These are phyloP conservation scores for Hydrotaea diabolus DNA, from an alignment of 2,888 invertebrate genomes.

Conservation along the genomic window DNA sequence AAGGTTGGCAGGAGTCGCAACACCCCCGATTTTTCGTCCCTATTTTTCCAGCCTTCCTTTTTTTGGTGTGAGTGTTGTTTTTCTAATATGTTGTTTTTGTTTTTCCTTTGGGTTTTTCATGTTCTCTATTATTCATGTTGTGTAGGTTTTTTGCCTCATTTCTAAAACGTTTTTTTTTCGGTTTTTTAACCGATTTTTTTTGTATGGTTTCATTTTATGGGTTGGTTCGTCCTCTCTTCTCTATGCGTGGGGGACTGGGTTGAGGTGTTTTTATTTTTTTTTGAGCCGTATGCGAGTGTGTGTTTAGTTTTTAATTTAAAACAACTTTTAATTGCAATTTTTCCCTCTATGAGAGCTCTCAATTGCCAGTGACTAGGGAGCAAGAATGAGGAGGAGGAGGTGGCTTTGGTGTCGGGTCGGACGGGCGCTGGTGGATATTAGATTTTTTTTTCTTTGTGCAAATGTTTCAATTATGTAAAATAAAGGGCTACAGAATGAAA, in stretches of 20 bases:
- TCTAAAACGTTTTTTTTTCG: conserved; percentile 63
- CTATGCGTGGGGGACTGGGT: too few species aligned
- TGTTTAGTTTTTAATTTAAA: conserved; percentile 67
- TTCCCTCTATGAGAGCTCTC: conserved; percentile 70
- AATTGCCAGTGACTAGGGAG: conserved; percentile 5
- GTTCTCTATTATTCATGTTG: conserved; percentile 48
- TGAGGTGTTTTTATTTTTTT: too few species aligned
- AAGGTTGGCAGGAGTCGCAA: background rate
- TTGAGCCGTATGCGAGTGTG: conserved; percentile 30
- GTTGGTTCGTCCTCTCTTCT: conserved; percentile 49
- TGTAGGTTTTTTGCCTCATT: conserved; percentile 51
- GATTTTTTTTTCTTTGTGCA: conserved; percentile 25
- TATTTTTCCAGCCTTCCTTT: conserved; percentile 64
- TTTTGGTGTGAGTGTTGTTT: conserved; percentile 37
- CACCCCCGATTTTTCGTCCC: conserved; percentile 32
- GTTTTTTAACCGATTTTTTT: conserved; percentile 67
- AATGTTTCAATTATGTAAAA: conserved; percentile 40
- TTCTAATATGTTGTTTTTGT: conserved; percentile 37
- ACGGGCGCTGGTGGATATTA: background rate
- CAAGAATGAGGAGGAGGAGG: background rate
- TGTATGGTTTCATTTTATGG: conserved; percentile 32
- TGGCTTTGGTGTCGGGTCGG: too few species aligned
- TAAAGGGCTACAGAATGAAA: conserved; percentile 23
- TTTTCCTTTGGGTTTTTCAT: too few species aligned
- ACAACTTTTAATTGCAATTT: conserved; percentile 77